Conservation (phyloP, 2,113 vertebrate species). For the Sinocyclocheilus grahami region DNA sequence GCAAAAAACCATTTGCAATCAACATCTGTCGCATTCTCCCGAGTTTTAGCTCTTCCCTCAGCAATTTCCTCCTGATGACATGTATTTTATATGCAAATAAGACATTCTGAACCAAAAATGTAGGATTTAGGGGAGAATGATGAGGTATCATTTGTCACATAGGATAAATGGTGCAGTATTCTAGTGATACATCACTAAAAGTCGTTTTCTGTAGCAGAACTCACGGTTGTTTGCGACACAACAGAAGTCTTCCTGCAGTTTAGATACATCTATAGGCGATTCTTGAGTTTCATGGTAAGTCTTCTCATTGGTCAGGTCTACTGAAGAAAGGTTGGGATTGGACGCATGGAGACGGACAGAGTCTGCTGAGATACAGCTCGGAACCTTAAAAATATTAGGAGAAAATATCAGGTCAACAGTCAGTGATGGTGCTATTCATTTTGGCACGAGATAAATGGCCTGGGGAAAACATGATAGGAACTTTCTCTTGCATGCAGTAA, state of each 20-base stretch:
- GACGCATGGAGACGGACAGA: slow-evolving; percentile 91
- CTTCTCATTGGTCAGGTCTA: slow-evolving; percentile 85
- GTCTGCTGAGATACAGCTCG: slow-evolving; percentile 81
- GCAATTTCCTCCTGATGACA: slow-evolving; percentile 5
- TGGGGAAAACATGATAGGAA: neutral
- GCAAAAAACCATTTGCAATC: slow-evolving; percentile 53
- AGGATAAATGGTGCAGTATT: neutral
- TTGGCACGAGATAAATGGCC: neutral
- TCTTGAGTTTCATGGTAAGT: slow-evolving; percentile 83
- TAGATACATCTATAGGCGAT: slow-evolving; percentile 86
- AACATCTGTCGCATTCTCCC: slow-evolving; percentile 50
- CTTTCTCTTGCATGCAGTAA: neutral
- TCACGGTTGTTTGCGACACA: slow-evolving; percentile 89
- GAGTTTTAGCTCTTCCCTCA: slow-evolving; percentile 34
- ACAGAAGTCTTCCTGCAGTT: slow-evolving; percentile 95
- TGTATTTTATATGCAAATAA: slow-evolving; percentile 32
- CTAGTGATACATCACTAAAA: too few relatives aligned
- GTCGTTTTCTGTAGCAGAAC: slow-evolving; percentile 33
- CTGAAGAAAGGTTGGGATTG: slow-evolving; percentile 94
- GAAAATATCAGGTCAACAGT: neutral
- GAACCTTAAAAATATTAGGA: slow-evolving; percentile 67
- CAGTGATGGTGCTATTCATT: neutral
- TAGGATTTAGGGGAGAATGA: neutral
- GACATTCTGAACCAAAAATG: neutral
- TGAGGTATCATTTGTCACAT: neutral